Evolutionary conservation across 2,113 vertebrate species (phyloP), one percentile per base, ranked within the genome.

Genomic region (Bungarus multicinctus): DNA sequence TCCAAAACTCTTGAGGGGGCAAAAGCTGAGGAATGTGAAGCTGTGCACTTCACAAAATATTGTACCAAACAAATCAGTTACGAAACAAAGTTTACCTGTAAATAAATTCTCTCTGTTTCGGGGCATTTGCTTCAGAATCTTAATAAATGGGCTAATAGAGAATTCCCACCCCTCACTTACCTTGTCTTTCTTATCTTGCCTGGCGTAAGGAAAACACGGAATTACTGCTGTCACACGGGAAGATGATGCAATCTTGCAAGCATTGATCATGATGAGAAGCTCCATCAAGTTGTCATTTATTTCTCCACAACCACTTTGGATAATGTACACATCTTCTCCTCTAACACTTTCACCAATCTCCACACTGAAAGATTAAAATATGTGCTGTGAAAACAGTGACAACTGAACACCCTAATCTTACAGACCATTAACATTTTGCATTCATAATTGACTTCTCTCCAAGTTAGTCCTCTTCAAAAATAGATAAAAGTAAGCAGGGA

Each of bases 221-320:
- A 98, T 98, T 94, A 98, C 98, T 0, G 98, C 98, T 4, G 98
- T 98, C 93, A 98, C 98, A 91, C 98, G 96, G 93, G 98, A 98
- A 1, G 98, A 97, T 0, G 98, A 98, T 0, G 98, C 98, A 89
- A 98, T 98, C 95, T 98, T 98, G 97, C 98, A 98, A 43, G 98
- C 98, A 39, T 98, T 98, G 96, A 98, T 98, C 98, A 98, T 98
- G 96, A 98, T 98, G 85, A 98, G 98, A 39, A 98, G 96, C 60
- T 98, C 98, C 98, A 98, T 98, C 93, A 98, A 95, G 95, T 98
- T 98, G 97, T 98, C 98, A 9, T 98, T 98, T 96, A 98, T 98
- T 96, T 98, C 98, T 3, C 98, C 98, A 45, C 98, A 98, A 95
- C 98, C 98, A 54, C 98, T 98, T 97, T 98, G 98, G 95, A 98